Evolutionary conservation across 2,888 invertebrate genomes (phyloP).

Genomic region (Morpho achilles): DNA sequence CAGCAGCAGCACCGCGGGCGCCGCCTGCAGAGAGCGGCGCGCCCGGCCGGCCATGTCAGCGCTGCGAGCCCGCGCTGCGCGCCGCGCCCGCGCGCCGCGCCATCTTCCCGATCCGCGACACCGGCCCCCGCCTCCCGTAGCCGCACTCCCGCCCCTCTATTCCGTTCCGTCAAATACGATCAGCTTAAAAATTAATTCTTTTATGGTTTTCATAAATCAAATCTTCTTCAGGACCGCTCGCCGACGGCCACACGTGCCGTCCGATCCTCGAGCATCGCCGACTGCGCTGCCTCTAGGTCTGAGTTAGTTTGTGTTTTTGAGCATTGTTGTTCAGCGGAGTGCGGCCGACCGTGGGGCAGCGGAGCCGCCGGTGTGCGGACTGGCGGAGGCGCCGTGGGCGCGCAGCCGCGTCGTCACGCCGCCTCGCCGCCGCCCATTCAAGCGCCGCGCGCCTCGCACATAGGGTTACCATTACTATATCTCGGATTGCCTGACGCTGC

Average conservation of each 20-base stretch:
- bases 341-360: slow-evolving; percentile 79
- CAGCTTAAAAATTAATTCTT: slow-evolving; percentile 59
- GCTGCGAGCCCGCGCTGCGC: slow-evolving; percentile 68
- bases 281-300: slow-evolving; percentile 56
- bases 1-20: slow-evolving; percentile 77
- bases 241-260: slow-evolving; percentile 70
- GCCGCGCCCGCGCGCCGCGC: slow-evolving; percentile 66
- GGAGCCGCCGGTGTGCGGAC: slow-evolving; percentile 79
- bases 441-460: slow-evolving; percentile 42
- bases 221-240: slow-evolving; percentile 64
- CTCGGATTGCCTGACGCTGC: neutral
- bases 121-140: slow-evolving; percentile 45
- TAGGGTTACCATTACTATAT: slow-evolving; percentile 15
- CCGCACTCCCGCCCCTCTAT: slow-evolving; percentile 63
- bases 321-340: slow-evolving; percentile 77
- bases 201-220: slow-evolving; percentile 69
- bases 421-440: slow-evolving; percentile 52
- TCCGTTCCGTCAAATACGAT: slow-evolving; percentile 63
- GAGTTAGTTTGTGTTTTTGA: slow-evolving; percentile 70
- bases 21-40: slow-evolving; percentile 76
- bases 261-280: slow-evolving; percentile 69
- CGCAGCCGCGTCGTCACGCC: slow-evolving; percentile 42
- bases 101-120: slow-evolving; percentile 53
- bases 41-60: slow-evolving; percentile 76
- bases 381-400: slow-evolving; percentile 56